Conservation (phyloP, 1,140 invertebrate genomes). For the Physella acuta region DNA sequence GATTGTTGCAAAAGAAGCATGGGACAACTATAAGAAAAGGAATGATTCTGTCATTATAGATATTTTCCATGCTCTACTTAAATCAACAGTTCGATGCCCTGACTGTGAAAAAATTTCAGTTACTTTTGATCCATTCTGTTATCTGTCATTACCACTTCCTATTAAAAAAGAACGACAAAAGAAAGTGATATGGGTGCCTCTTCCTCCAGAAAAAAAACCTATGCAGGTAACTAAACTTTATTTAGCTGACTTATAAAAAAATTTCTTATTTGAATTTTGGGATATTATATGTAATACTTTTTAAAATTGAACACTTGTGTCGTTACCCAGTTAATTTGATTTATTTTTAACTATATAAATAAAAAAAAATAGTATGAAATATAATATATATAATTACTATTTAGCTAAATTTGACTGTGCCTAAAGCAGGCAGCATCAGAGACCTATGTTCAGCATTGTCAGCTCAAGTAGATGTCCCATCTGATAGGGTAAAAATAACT, state of each 20-base stretch:
- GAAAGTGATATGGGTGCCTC: conserved; percentile 59
- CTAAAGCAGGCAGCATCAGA: conserved; percentile 58
- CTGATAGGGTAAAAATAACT: conserved; percentile 57
- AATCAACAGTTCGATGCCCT: conserved; percentile 70
- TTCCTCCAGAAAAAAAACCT: conserved; percentile 50
- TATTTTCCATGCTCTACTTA: conserved; percentile 69
- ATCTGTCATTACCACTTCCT: conserved; percentile 68
- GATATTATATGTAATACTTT: too few species aligned
- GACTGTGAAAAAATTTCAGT: conserved; percentile 67
- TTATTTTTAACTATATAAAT: too few species aligned
- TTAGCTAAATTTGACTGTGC: conserved; percentile 63
- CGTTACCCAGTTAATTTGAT: too few species aligned
- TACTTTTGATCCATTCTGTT: conserved; percentile 71
- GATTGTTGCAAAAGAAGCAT: conserved; percentile 66
- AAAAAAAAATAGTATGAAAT: too few species aligned
- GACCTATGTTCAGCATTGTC: conserved; percentile 54
- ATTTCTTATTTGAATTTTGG: too few species aligned
- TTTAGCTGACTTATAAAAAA: too few species aligned
- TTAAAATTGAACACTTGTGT: too few species aligned
- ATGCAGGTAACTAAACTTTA: conserved; percentile 59
- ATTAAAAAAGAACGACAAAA: conserved; percentile 62
- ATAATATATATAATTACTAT: conserved; percentile 27
- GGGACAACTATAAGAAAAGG: conserved; percentile 67
- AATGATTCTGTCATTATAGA: conserved; percentile 73
- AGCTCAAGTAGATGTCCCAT: conserved; percentile 47